phyloP scores from a whole-genome alignment of 1,140 invertebrate species.

The Pomacea maculata region DNA sequence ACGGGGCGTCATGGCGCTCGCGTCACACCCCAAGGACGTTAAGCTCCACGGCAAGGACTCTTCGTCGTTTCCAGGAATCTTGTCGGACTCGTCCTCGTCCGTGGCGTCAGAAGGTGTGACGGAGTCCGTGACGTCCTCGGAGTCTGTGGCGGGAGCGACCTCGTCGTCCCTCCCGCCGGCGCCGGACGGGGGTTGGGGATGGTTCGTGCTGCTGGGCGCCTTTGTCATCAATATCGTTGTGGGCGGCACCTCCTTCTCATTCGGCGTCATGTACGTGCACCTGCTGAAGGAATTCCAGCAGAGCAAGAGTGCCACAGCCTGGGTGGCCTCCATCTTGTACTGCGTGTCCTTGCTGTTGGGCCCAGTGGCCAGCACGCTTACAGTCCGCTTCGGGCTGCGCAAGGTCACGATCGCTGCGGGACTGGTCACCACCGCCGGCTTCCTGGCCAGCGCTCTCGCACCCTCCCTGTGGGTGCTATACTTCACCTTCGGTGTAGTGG shows the following conservation, averaged over 20 bases:
- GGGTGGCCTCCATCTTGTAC: conserved; percentile 69
- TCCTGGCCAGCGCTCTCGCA: conserved; percentile 78
- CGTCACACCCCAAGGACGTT: no score
- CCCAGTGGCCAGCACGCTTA: conserved; percentile 88
- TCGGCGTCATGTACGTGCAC: conserved; percentile 69
- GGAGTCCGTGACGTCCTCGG: no score
- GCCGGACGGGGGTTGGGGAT: conserved; percentile 86
- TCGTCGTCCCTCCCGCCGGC: conserved; percentile 67
- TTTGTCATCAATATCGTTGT: conserved; percentile 92
- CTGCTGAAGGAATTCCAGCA: conserved; percentile 85
- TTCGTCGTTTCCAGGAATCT: no score
- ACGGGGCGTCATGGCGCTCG: no score
- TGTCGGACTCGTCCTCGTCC: no score
- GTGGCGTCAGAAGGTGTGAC: no score
- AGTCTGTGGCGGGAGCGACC: no score
- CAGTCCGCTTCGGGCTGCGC: conserved; percentile 84
- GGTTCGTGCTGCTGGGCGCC: conserved; percentile 80
- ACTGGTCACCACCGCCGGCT: conserved; percentile 78
- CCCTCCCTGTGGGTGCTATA: conserved; percentile 73
- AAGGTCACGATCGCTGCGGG: conserved; percentile 81
- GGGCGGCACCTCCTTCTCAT: conserved; percentile 76
- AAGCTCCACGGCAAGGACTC: no score
- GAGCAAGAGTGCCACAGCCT: conserved; percentile 87
- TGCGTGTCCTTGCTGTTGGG: conserved; percentile 74
- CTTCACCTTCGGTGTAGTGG: conserved; percentile 85